Evolutionary conservation across 1,140 invertebrate genomes (phyloP).

Genomic region (Drosophila tristis): DNA sequence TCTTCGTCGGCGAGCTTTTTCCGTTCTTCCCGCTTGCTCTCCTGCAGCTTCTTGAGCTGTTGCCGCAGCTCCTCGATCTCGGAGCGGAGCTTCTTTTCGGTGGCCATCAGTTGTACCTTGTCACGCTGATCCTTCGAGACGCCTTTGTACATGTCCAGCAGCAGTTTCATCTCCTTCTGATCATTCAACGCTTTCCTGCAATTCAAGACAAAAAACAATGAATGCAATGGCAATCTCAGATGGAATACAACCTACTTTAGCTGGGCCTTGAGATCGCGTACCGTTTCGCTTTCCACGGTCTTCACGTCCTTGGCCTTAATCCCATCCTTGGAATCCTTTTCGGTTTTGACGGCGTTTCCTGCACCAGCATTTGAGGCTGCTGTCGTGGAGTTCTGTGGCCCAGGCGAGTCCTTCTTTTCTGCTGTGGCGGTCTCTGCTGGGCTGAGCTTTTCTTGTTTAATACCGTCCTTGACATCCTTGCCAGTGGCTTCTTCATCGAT

Average conservation of each 20-base stretch:
- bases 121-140: slow-evolving; percentile 98
- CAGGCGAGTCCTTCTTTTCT: slow-evolving; percentile 82
- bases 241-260: slow-evolving; percentile 90
- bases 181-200: slow-evolving; percentile 96
- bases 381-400: slow-evolving; percentile 47
- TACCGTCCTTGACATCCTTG: slow-evolving; percentile 87
- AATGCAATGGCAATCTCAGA: background rate
- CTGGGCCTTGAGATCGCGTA: slow-evolving; percentile 95
- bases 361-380: slow-evolving; percentile 30
- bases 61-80: slow-evolving; percentile 95
- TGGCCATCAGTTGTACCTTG: slow-evolving; percentile 97
- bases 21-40: slow-evolving; percentile 95
- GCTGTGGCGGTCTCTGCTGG: slow-evolving; percentile 28
- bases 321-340: slow-evolving; percentile 85
- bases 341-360: slow-evolving; percentile 82
- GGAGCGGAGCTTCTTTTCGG: slow-evolving; percentile 94
- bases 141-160: slow-evolving; percentile 98
- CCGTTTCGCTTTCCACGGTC: slow-evolving; percentile 87
- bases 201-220: background rate
- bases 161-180: slow-evolving; percentile 96
- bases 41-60: slow-evolving; percentile 93
- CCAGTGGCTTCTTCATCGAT: slow-evolving; percentile 59
- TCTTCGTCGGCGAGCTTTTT: slow-evolving; percentile 98
- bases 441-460: slow-evolving; percentile 84
- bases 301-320: slow-evolving; percentile 87